phyloP scores from a whole-genome alignment of 2,113 vertebrate genomes.

The Bos javanicus region DNA sequence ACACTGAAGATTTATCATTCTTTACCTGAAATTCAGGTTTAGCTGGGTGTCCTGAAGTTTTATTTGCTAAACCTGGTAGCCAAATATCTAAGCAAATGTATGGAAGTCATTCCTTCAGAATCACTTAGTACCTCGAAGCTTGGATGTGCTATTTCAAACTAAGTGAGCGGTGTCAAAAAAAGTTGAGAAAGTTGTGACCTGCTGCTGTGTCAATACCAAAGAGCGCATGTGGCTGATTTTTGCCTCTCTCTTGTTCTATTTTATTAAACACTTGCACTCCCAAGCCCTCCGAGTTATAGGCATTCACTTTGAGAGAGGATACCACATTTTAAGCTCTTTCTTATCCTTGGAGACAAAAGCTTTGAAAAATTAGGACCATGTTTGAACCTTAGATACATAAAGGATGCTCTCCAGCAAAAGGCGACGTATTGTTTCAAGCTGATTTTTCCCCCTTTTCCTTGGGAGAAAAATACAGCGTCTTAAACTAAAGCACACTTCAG shows the following conservation, averaged over 20 bases:
- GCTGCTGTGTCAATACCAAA: conserved; percentile 69
- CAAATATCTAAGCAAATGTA: background rate
- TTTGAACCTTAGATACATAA: conserved; percentile 74
- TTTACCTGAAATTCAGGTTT: conserved; percentile 16
- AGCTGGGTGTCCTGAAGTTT: background rate
- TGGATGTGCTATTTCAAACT: background rate
- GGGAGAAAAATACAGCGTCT: conserved; percentile 75
- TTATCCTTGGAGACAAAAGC: conserved; percentile 79
- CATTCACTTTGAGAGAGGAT: conserved; percentile 70
- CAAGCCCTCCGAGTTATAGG: background rate
- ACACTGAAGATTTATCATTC: background rate
- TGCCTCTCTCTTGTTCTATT: conserved; percentile 70
- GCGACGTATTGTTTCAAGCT: conserved; percentile 79
- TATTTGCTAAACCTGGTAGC: background rate
- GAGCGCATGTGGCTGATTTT: conserved; percentile 57
- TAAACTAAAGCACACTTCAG: conserved; percentile 88
- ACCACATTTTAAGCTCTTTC: conserved; percentile 77
- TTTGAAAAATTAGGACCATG: conserved; percentile 81
- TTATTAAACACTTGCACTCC: conserved; percentile 68
- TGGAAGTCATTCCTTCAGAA: conserved; percentile 22
- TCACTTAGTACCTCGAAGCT: background rate
- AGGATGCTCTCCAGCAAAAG: conserved; percentile 76
- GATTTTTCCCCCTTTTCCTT: conserved; percentile 61
- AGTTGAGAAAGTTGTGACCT: background rate
- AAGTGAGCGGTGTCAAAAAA: background rate